Evolutionary conservation across 2,113 vertebrate species (phyloP).

Genomic region (Oreochromis spilurus): DNA sequence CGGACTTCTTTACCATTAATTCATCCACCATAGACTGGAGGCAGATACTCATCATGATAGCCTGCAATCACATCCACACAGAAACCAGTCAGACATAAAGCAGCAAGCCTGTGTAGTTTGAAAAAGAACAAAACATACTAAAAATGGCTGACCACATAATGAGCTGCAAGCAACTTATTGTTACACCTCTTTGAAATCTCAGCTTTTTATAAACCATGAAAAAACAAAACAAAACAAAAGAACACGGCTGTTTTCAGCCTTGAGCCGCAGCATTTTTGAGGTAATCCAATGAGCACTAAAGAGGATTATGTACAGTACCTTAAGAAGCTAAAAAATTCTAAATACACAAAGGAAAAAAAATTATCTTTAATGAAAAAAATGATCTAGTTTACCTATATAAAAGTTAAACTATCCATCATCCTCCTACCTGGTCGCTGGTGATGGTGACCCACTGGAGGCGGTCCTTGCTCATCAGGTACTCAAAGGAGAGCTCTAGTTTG

Average conservation of each 20-base stretch:
- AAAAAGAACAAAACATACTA: not conserved
- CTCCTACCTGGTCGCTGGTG: conserved; percentile 90
- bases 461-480: conserved; percentile 99
- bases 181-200: not conserved
- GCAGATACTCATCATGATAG: conserved; percentile 99
- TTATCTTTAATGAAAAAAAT: not conserved
- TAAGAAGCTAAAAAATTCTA: not conserved
- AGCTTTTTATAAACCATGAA: not conserved
- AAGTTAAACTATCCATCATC: not conserved
- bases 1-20: conserved; percentile 98
- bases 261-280: not conserved
- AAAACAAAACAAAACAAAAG: not conserved
- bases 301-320: not conserved
- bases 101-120: not conserved
- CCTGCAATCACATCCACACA: conserved; percentile 67
- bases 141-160: not conserved
- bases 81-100: not conserved
- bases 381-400: not conserved
- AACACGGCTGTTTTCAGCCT: not conserved
- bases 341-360: not conserved
- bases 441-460: conserved; percentile 98
- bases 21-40: conserved; percentile 98
- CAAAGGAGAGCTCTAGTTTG: conserved; percentile 95
- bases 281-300: not conserved
- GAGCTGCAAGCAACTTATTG: not conserved